Conservation (phyloP, 2,113 vertebrate species). For the Chlorodrepanis virens region DNA sequence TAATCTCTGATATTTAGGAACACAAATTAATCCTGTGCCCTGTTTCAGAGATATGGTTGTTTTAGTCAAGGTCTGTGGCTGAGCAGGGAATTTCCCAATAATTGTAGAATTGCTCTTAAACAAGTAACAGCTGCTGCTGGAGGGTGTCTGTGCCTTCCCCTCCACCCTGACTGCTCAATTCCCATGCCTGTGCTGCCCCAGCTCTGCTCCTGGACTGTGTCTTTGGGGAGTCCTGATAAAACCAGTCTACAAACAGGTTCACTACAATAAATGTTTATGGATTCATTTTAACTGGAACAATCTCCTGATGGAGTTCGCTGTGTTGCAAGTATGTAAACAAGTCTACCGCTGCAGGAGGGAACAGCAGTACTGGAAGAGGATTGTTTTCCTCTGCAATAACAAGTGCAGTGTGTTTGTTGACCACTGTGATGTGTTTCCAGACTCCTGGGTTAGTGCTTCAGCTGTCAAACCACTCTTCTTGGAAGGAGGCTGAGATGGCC, state of each 20-base stretch:
- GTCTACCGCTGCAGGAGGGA: not conserved
- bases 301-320: not conserved
- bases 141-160: not conserved
- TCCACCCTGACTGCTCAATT: not conserved
- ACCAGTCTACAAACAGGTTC: not conserved
- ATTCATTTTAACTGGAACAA: not conserved
- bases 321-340: not conserved
- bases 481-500: not conserved
- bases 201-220: not conserved
- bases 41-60: not conserved
- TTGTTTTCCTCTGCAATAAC: not conserved
- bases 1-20: not conserved
- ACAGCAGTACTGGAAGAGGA: not conserved
- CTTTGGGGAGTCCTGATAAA: not conserved
- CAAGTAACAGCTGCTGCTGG: not conserved
- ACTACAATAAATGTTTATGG: not conserved
- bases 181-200: fast-evolving
- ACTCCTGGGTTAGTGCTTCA: not conserved
- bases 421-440: not conserved
- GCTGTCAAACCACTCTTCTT: not conserved
- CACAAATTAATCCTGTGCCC: fast-evolving
- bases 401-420: not conserved
- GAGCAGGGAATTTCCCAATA: not conserved
- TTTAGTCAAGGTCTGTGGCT: not conserved
- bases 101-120: not conserved